Base-by-base conservation (phyloP, 2,888 invertebrate genomes). In the Xestia sexstrigata region DNA sequence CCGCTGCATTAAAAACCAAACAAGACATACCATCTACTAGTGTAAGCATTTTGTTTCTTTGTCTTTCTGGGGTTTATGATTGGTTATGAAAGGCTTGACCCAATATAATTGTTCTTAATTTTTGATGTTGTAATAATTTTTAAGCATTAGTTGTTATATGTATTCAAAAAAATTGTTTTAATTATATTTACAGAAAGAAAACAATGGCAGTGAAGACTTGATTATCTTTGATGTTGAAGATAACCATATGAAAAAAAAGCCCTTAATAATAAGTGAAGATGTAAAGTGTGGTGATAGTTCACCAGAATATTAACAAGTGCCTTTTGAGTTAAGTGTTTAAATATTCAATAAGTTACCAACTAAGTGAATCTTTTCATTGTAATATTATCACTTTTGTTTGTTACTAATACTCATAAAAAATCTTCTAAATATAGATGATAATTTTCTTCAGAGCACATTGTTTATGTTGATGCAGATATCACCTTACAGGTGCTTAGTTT, bases 151-250 rank as follows among this genome's bases (percentile, higher is more conserved):
- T 55, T 58, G 13, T 6, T 23, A 39, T 39, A 13, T 39, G 11
- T 5, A 13, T 23, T 35, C 23, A 42, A 6, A 52, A 11, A 35
- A 2, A 6, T 11, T 26, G 65, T 13, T 47, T 58, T 63, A 72
- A 77, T 65, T 73, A 58, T 86, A 78, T 82, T 95, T 94, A 52
- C 95, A 96, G 96, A 95, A 93, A 92, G 79, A 91, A 55, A 93
- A 89, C 84, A 91, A 89, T 76, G 88, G 89, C 76, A 91, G 81
- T 87, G 95, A 94, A 76, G 96, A 96, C 87, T 92, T 96, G 68
- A 96, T 96, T 49, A 92, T 89, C 77, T 96, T 96, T 93, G 96
- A 96, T 87, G 93, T 94, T 76, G 96, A 95, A 80, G 95, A 96
- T 2, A 94, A 91, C 58, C 91, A 91, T 88, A 83, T 90, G 60